phyloP scores from a whole-genome alignment of 2,888 invertebrate species.

The Hipparchia sbordonii region DNA sequence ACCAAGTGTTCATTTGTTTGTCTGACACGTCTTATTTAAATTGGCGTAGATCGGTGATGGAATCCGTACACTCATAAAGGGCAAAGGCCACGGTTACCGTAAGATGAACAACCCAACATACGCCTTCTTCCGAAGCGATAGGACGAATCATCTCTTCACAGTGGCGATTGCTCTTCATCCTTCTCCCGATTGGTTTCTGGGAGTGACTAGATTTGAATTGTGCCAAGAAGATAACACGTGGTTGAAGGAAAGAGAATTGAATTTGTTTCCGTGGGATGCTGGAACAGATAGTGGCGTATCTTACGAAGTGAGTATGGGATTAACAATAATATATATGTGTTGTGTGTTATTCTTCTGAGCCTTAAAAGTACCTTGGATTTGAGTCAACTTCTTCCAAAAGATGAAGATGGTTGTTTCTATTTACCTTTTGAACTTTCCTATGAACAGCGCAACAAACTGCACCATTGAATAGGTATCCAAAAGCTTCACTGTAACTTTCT shows the following conservation, averaged over 20 bases:
- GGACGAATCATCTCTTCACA: constrained; percentile 63
- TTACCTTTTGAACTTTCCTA: no score
- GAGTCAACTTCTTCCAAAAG: no score
- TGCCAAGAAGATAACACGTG: constrained; percentile 95
- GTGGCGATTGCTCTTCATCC: constrained; percentile 64
- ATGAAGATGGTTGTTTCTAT: no score
- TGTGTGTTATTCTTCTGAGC: no score
- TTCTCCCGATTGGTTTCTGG: constrained; percentile 98
- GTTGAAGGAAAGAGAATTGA: constrained; percentile 90
- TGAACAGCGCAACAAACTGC: no score
- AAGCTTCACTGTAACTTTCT: background rate
- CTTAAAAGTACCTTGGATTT: no score
- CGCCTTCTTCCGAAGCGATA: constrained; percentile 67
- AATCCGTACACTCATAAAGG: constrained; percentile 70
- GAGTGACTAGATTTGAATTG: constrained; percentile 93
- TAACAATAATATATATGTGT: no score
- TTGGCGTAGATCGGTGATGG: constrained; percentile 64
- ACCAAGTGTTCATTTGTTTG: no score
- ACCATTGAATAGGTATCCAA: background rate
- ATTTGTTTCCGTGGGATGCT: constrained; percentile 97
- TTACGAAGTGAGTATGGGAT: constrained; percentile 86
- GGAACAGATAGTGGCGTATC: constrained; percentile 97
- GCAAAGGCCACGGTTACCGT: constrained; percentile 70
- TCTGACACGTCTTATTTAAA: background rate
- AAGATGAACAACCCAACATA: constrained; percentile 69